A percentile compares a stretch with the other conserved stretches of the same genome.
These are phyloP conservation scores for Gari tellinella DNA, from an alignment of 2,888 invertebrate genomes.

Conservation along the genomic window DNA sequence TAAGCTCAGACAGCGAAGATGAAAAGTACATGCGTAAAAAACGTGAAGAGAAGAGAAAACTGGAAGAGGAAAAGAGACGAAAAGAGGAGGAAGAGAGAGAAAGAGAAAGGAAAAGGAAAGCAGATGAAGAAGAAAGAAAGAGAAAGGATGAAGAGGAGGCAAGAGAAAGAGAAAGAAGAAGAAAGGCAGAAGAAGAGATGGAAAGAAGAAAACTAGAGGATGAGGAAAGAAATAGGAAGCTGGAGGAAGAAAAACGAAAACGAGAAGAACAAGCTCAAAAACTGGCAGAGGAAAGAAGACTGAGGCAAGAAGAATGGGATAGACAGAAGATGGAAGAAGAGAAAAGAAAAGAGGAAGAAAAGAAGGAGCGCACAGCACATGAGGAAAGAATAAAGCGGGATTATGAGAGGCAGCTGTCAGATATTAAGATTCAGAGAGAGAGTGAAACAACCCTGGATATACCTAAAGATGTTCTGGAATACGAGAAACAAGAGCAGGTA, in stretches of 20 bases:
- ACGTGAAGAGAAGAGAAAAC: slow-evolving; percentile 9
- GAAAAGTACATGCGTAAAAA: slow-evolving; percentile 28
- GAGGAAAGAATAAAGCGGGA: slow-evolving; percentile 38
- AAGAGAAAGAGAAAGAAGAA: neutral
- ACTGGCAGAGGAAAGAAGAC: slow-evolving; percentile 13
- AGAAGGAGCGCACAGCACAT: slow-evolving; percentile 24
- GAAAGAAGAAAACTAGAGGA: slow-evolving; percentile 1
- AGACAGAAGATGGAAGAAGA: slow-evolving; percentile 6
- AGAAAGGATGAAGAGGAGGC: slow-evolving; percentile 1
- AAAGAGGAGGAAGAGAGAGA: slow-evolving; percentile 17
- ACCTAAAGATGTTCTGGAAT: neutral
- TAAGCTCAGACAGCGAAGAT: slow-evolving; percentile 32
- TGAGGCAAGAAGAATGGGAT: neutral
- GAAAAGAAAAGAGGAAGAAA: slow-evolving; percentile 1
- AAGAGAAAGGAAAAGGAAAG: slow-evolving; percentile 12
- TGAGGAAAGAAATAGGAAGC: slow-evolving; percentile 11
- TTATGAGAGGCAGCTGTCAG: slow-evolving; percentile 29
- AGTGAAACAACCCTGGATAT: slow-evolving; percentile 22
- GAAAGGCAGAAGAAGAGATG: neutral
- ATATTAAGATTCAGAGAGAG: slow-evolving; percentile 41
- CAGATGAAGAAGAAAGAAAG: slow-evolving; percentile 13
- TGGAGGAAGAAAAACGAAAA: slow-evolving; percentile 23
- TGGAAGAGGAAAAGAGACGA: slow-evolving; percentile 11
- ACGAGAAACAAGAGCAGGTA: too few species aligned
- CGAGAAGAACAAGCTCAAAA: slow-evolving; percentile 15